These are phyloP conservation scores for Ischnus inquisitorius DNA, from an alignment of 2,888 invertebrate genomes.

Conservation along the genomic window DNA sequence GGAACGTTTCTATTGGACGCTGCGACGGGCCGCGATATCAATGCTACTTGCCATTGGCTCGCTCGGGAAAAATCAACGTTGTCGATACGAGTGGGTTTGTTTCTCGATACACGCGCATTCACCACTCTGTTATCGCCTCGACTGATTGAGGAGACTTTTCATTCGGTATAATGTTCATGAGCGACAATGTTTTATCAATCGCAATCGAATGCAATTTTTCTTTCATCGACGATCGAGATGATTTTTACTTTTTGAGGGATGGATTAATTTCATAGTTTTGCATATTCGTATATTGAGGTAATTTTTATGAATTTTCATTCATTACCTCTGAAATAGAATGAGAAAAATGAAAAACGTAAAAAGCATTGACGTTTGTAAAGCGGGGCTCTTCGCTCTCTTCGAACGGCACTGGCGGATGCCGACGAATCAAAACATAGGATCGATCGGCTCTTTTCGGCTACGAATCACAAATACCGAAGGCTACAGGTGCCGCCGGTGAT, in stretches of 20 bases:
- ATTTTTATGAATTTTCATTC: neutral
- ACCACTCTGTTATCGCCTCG: neutral
- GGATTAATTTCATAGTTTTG: neutral
- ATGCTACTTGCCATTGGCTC: slow-evolving; percentile 4
- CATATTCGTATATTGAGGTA: neutral
- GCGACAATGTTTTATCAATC: neutral
- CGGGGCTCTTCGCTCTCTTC: neutral
- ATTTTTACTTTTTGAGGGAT: neutral
- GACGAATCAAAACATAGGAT: slow-evolving; percentile 80
- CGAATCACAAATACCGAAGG: slow-evolving; percentile 64
- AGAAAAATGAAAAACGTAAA: neutral
- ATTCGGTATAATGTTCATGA: too few species aligned
- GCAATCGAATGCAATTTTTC: neutral
- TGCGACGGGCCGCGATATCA: neutral
- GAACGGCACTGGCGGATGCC: slow-evolving; percentile 55
- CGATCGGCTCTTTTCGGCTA: slow-evolving; percentile 77
- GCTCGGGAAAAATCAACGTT: neutral
- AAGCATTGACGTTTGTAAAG: neutral
- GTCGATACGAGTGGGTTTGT: neutral
- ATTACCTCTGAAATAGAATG: neutral
- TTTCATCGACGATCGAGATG: neutral
- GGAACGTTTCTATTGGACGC: slow-evolving; percentile 44
- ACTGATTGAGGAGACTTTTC: neutral
- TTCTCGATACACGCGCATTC: slow-evolving; percentile 6
- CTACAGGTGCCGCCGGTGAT: slow-evolving; percentile 75